Conservation (phyloP, 1,140 invertebrate species). For the Cydia pomonella region DNA sequence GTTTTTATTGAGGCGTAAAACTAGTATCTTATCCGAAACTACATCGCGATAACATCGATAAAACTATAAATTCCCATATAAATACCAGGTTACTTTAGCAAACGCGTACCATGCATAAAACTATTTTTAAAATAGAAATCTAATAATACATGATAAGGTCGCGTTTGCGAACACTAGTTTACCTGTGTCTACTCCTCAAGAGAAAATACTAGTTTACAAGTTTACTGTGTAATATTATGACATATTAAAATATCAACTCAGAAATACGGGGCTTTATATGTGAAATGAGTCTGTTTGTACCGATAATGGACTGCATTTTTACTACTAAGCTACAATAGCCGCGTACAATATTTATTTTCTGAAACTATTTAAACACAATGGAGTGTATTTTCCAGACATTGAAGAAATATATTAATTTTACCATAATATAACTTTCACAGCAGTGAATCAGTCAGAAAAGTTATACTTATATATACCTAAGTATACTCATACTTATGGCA, state of each 20-base stretch:
- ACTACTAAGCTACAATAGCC: background rate
- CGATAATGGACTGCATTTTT: background rate
- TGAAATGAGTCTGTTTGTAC: background rate
- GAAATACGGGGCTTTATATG: background rate
- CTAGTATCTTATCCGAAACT: constrained; percentile 28
- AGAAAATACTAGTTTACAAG: background rate
- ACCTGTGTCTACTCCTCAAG: background rate
- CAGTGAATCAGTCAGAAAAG: too few species aligned
- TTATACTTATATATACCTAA: too few species aligned
- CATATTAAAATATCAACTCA: background rate
- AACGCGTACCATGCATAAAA: background rate
- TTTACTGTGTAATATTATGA: background rate
- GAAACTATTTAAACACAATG: too few species aligned
- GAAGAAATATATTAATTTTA: too few species aligned
- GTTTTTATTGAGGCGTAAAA: constrained; percentile 23
- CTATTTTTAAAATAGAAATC: background rate
- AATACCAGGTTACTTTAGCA: background rate
- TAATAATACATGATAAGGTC: background rate
- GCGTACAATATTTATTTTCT: too few species aligned
- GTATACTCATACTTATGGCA: too few species aligned
- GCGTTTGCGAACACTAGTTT: background rate
- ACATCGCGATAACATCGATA: constrained; percentile 24
- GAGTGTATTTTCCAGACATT: too few species aligned
- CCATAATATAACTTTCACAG: too few species aligned
- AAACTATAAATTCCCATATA: constrained; percentile 7